phyloP scores from a whole-genome alignment of 2,888 invertebrate species.

The Perdita meconis region DNA sequence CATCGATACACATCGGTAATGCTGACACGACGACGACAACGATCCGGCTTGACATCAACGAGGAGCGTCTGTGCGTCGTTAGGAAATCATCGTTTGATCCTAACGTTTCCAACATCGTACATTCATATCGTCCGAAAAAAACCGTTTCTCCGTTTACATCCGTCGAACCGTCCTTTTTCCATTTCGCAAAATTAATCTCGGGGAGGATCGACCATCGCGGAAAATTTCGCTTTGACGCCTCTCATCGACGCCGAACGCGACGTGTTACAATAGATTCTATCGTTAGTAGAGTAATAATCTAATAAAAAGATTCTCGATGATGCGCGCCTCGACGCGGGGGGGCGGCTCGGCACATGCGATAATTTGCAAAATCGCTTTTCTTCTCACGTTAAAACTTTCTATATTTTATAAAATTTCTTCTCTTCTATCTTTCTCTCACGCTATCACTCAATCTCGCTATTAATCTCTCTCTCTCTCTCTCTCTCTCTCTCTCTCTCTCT shows the following conservation, averaged over 20 bases:
- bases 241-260: constrained; percentile 72
- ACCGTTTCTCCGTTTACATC: background rate
- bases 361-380: constrained; percentile 59
- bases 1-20: constrained; percentile 55
- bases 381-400: constrained; percentile 50
- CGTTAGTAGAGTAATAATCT: constrained; percentile 47
- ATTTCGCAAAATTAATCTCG: background rate
- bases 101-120: constrained; percentile 1
- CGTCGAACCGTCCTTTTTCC: background rate
- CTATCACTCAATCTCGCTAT: no score
- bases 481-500: constrained; percentile 10
- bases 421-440: constrained; percentile 18
- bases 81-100: constrained; percentile 19
- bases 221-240: constrained; percentile 61
- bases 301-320: constrained; percentile 59
- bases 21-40: constrained; percentile 67
- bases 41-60: constrained; percentile 46
- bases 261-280: constrained; percentile 66
- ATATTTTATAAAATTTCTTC: constrained; percentile 59
- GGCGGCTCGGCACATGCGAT: constrained; percentile 59
- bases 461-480: constrained; percentile 24
- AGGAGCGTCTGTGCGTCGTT: constrained; percentile 53
- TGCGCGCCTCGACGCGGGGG: constrained; percentile 18
- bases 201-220: background rate
- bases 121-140: background rate